Percentiles rank a stretch among this genome's conserved stretches.
phyloP scores from a whole-genome alignment of 23 tunicate species.

The Botrylloides violaceus region DNA sequence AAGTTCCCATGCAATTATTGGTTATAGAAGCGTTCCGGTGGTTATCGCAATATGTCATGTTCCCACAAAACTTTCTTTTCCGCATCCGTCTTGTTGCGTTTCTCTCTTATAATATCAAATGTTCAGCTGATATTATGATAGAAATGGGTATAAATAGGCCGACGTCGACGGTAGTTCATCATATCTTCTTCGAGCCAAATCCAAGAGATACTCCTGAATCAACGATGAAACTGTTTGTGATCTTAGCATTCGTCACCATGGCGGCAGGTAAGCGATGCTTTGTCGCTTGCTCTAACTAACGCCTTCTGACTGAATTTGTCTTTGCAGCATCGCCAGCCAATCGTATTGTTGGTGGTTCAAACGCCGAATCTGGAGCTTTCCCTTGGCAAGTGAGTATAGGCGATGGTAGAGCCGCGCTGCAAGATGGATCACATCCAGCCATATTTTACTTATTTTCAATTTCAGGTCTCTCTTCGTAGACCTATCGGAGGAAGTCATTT shows the following conservation, averaged over 20 bases:
- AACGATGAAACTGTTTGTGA: slow-evolving; percentile 6
- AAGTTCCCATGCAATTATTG: no score
- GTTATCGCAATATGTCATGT: no score
- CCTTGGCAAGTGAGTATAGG: slow-evolving; percentile 17
- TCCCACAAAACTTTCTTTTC: no score
- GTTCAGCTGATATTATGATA: no score
- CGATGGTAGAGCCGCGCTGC: no score
- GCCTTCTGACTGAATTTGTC: neutral
- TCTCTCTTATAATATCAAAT: no score
- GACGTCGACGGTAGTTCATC: neutral
- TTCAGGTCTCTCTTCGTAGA: slow-evolving; percentile 28
- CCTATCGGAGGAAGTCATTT: slow-evolving; percentile 14
- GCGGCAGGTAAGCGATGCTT: neutral
- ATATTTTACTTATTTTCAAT: neutral
- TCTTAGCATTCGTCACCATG: neutral
- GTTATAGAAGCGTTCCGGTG: no score
- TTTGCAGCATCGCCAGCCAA: slow-evolving; percentile 8
- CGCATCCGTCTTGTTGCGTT: no score
- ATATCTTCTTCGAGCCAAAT: neutral
- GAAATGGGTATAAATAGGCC: neutral
- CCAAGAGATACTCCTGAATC: neutral
- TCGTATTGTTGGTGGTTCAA: slow-evolving; percentile 19
- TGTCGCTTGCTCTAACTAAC: neutral
- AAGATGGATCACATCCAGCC: neutral
- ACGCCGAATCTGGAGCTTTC: slow-evolving; percentile 12